Evolutionary conservation across 2,113 vertebrate genomes (phyloP), one percentile per base, ranked within the genome.

Genomic region (Leucosticte australis): DNA sequence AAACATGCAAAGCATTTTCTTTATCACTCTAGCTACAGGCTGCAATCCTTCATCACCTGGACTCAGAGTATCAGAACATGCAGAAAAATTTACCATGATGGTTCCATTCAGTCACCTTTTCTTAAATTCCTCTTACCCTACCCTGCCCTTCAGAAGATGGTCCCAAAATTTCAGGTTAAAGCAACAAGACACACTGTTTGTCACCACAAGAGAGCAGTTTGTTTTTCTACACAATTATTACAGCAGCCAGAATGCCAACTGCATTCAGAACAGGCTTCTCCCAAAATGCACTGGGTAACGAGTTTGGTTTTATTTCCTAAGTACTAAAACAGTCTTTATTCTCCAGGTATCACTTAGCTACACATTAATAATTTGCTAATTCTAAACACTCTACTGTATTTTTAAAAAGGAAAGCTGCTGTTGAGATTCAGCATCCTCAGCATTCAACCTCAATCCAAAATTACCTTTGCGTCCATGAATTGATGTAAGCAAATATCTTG

Each of bases 391-490:
- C 13, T 8, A 31, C 26, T 42, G 27, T 31, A 47, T 47, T 86
- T 41, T 77, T 28, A 47, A 83, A 22, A 92, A 76, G 17, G 35
- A 42, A 91, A 75, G 14, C 15, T 59, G 22, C 52, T 76, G 13
- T 14, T 70, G 59, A 62, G 35, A 67, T 67, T 3, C 70, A 70
- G 23, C 39, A 87, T 33, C 17, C 88, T 23, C 65, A 80, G 44
- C 55, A 89, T 14, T 49, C 81, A 42, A 83, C 53, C 39, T 77
- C 67, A 80, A 46, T 22, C 22, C 68, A 85, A 89, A 90, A 52
- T 98, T 98, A 99, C 99, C 99, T 99, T 98, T 99, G 99, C 12
- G 99, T 99, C 99, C 99, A 99, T 94, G 99, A 99, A 98, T 98
- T 99, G 98, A 99, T 99, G 98, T 99, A 99, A 97, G 98, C 98